A percentile compares a stretch with the other conserved stretches of the same genome.
Evolutionary conservation across 2,113 vertebrate genomes (phyloP).

Genomic region (Pteruthius melanotis): DNA sequence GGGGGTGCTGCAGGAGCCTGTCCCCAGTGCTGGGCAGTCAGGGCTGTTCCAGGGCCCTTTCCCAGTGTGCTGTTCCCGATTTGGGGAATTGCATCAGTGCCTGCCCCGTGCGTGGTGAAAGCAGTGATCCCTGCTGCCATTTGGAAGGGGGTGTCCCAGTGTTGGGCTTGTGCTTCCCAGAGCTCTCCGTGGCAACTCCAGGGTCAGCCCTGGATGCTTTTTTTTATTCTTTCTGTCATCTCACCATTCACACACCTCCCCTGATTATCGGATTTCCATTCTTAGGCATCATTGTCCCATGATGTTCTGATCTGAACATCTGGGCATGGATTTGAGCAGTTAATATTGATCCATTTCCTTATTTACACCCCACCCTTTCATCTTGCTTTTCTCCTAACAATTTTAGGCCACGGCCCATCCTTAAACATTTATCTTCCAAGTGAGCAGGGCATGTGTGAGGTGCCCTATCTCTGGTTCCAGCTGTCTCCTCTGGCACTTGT

Average conservation of each 20-base stretch:
- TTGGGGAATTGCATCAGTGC: not conserved
- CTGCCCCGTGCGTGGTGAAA: not conserved
- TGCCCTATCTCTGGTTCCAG: not conserved
- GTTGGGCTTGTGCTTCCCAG: not conserved
- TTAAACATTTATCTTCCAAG: not conserved
- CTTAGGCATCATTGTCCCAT: not conserved
- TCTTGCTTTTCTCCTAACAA: not conserved
- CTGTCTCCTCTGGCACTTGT: not conserved
- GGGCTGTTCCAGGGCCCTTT: not conserved
- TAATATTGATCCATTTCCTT: not conserved
- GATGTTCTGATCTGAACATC: not conserved
- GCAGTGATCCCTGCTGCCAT: not conserved
- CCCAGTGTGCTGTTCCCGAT: accelerated
- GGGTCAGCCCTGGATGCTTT: not conserved
- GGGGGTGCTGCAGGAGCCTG: accelerated
- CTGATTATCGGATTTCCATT: not conserved
- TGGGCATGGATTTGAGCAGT: not conserved
- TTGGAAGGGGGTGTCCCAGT: not conserved
- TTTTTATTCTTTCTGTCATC: not conserved
- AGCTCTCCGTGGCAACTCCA: not conserved
- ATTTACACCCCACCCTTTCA: not conserved
- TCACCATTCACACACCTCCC: not conserved
- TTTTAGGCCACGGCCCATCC: not conserved
- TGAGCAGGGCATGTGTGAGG: not conserved
- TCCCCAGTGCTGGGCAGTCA: not conserved